Conservation (phyloP, 2,113 vertebrate species). For the Poeciliopsis occidentalis region DNA sequence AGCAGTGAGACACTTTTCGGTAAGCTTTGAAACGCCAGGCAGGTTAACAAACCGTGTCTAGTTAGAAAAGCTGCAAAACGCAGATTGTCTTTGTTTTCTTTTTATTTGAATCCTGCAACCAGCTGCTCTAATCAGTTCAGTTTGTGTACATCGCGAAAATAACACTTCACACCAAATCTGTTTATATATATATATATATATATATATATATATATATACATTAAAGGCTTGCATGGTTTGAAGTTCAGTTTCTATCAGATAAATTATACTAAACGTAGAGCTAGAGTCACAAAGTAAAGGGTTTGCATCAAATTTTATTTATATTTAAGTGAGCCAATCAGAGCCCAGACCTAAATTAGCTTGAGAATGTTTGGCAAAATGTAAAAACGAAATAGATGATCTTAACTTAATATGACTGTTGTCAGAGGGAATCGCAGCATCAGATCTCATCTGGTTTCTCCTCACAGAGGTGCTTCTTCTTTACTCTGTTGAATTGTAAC, state of each 20-base stretch:
- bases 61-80: too few relatives aligned
- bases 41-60: neutral
- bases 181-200: too few relatives aligned
- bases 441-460: neutral
- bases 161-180: too few relatives aligned
- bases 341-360: neutral
- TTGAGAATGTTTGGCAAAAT: neutral
- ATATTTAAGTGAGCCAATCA: neutral
- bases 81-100: neutral
- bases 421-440: neutral
- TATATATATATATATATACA: too few relatives aligned
- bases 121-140: too few relatives aligned
- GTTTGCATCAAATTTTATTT: neutral
- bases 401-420: neutral
- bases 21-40: neutral
- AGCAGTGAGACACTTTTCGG: neutral
- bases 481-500: conserved; percentile 1
- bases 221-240: neutral
- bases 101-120: neutral
- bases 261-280: neutral
- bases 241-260: neutral
- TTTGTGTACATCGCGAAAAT: too few relatives aligned
- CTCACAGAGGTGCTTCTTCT: too few relatives aligned
- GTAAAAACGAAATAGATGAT: neutral
- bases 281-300: neutral